Conservation (phyloP, 37 sponge, comb jelly and placozoan species). For the Crambe crambe region DNA sequence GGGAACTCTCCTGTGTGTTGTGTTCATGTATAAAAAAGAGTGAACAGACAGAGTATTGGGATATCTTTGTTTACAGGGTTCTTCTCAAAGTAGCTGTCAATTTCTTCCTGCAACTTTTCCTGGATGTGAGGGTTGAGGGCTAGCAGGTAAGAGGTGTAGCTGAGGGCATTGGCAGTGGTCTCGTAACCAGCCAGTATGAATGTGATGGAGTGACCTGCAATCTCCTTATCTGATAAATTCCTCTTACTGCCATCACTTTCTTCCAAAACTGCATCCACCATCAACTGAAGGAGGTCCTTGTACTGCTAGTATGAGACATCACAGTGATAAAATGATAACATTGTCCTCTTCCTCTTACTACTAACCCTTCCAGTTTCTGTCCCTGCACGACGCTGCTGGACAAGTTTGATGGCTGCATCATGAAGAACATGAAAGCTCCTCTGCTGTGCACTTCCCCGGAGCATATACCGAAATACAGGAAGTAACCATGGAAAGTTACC, state of each 20-base stretch:
- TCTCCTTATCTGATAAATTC: constrained; percentile 51
- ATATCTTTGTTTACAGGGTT: constrained; percentile 40
- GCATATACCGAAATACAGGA: constrained; percentile 1
- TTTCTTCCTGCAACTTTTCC: constrained; percentile 60
- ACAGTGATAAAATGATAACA: neutral
- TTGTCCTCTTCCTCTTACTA: neutral
- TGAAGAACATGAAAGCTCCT: neutral
- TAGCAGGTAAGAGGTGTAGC: constrained; percentile 68
- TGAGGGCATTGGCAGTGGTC: constrained; percentile 72
- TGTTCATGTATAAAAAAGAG: neutral
- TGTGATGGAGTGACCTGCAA: constrained; percentile 43
- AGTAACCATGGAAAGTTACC: constrained; percentile 35
- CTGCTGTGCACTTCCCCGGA: neutral
- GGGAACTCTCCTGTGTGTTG: constrained; percentile 38
- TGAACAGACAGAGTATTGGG: neutral
- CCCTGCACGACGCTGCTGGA: neutral
- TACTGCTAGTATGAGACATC: constrained; percentile 11
- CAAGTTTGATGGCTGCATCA: neutral
- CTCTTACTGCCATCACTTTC: neutral
- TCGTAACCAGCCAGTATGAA: constrained; percentile 85
- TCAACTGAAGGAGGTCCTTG: constrained; percentile 66
- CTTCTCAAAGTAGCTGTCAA: constrained; percentile 53
- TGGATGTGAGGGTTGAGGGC: constrained; percentile 67
- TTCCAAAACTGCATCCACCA: constrained; percentile 58
- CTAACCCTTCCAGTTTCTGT: neutral